phyloP scores from a whole-genome alignment of 2,113 vertebrate species.

The Phrynocephalus versicolor region DNA sequence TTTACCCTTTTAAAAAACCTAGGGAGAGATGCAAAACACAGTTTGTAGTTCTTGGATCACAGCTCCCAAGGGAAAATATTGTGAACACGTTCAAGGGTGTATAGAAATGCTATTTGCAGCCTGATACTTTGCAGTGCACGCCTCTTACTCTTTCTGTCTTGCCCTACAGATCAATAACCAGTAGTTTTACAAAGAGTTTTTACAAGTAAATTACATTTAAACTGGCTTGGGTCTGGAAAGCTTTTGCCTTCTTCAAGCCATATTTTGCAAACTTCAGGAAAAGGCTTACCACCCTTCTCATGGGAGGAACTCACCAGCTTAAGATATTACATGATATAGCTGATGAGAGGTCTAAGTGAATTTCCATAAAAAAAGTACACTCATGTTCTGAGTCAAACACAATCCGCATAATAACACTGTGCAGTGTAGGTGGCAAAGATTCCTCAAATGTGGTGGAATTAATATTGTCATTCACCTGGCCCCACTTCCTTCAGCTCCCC shows the following conservation, averaged over 20 bases:
- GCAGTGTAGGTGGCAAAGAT: background rate
- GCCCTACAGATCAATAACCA: background rate
- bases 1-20: background rate
- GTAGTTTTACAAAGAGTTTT: background rate
- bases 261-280: background rate
- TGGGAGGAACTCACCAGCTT: background rate
- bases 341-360: too few species aligned
- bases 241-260: background rate
- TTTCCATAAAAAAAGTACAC: background rate
- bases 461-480: background rate
- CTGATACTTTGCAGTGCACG: background rate
- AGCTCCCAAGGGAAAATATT: background rate
- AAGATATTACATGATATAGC: background rate
- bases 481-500: background rate
- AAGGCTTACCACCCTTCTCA: background rate
- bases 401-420: background rate
- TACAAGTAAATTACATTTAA: background rate
- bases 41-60: background rate
- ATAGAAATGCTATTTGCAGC: background rate
- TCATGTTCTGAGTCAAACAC: background rate
- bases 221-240: background rate
- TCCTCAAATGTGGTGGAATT: background rate
- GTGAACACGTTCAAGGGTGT: background rate
- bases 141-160: background rate
- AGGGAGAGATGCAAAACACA: background rate